Evolutionary conservation across 2,888 invertebrate species (phyloP), one percentile per base, ranked within the genome.

Genomic region (Callinectes sapidus): DNA sequence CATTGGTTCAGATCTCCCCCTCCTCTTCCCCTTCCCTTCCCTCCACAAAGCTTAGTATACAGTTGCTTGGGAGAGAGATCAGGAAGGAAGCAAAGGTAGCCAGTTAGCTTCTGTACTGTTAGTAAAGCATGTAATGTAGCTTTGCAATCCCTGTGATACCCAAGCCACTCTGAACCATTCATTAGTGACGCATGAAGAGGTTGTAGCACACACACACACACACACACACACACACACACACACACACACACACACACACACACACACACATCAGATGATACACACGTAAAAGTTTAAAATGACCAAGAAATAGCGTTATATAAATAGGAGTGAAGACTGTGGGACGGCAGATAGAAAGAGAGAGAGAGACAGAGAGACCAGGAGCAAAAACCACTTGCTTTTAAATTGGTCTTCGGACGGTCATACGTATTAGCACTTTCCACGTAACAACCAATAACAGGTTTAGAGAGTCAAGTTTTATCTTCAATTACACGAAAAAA

Each of bases 221-320:
- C 86, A 87, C 42, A 87, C 87, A 87, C 48, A 42, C 48, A 48
- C 48, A 48, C 87, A 42, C 87, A 48, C n/a, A n/a, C 48, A 87
- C 61, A 32, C 18, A 89, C 55, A 61, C n/a, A 89, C 61, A 89
- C 88, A 89, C 88, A 89, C 88, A 89, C 61, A 89, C 88, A 89
- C 61, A 89, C 89, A 89, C 61, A 61, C 61, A 61, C 32, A 61
- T 55, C n/a, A 81, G 55, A 18, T 55, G 14, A 35, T 61, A 35
- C 54, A 54, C 54, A 28, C 61, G 81, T 81, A 35, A 81, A 81
- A 81, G n/a, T 35, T 32, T 81, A 81, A 35, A 81, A 81, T 77
- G 35, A 81, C 35, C 81, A 81, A 81, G 35, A 81, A 35, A 16
- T 13, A 35, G n/a, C 16, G 14, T 35, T 13, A 81, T 35, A 81